Base-by-base conservation (phyloP, 2,797 vertebrate genomes). In the Podargus strigoides region DNA sequence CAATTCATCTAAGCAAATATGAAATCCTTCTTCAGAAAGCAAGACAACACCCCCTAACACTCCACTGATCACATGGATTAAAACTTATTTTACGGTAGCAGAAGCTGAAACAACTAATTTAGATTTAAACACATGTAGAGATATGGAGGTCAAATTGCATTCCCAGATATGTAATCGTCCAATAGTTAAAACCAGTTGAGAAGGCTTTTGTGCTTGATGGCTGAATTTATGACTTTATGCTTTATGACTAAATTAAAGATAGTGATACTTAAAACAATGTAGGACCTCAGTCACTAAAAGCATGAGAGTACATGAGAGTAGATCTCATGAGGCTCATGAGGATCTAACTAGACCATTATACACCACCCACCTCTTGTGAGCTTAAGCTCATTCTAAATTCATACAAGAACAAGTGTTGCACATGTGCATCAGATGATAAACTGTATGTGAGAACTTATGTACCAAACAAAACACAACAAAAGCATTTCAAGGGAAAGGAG, bases 1-100 rank as follows among this genome's bases (percentile, higher is more conserved):
- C 14, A 69, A 80, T 36, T 72, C 17, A 72, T n/a, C n/a, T 44
- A 60, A 53, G 3, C 15, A 76, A 81, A 72, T 44, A 70, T 1
- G 2, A 70, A 81, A 81, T 70, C 59, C 22, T 75, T 66, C 32
- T 49, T 66, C 76, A 66, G 47, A 76, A 59, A 64, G 32, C 20
- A 70, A 60, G 41, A 47, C 27, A 23, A 5, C 28, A 60, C 4
- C 14, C 30, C 34, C 17, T 64, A 52, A 59, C 21, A 30, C 22
- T 19, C 68, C 56, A 22, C 11, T 39, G 14, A 28, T 24, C 22
- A 20, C 42, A 50, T 26, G 36, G 52, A 64, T 70, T 64, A 70
- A 87, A 82, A 69, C 27, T n/a, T 56, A 52, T 8, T 68, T 69
- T 42, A 78, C 0, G 0, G 26, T 18, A 68, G 53, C 0, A 0